These are phyloP conservation scores for Scomber scombrus DNA, from an alignment of 2,113 vertebrate species.

Conservation along the genomic window DNA sequence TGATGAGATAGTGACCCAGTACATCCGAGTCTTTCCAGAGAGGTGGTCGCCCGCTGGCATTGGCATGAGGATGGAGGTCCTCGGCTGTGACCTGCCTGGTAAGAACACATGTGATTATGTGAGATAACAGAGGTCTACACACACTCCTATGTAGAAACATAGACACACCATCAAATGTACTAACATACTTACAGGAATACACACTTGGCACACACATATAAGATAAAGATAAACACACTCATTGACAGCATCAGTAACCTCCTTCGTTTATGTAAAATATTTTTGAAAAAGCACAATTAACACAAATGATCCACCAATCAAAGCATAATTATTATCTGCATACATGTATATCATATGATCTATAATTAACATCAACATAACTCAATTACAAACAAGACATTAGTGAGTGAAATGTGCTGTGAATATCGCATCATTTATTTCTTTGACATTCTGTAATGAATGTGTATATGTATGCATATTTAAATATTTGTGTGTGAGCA, in stretches of 20 bases:
- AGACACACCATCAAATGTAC: background rate
- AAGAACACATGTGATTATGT: slow-evolving; percentile 45
- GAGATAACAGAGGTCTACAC: background rate
- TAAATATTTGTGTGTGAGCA: background rate
- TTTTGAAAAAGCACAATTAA: background rate
- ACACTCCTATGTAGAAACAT: background rate
- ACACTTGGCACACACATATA: background rate
- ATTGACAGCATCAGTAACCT: background rate
- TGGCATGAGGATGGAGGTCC: slow-evolving; percentile 97
- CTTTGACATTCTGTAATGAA: slow-evolving; percentile 1
- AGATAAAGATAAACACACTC: background rate
- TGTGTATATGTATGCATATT: background rate
- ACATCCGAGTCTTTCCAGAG: slow-evolving; percentile 93
- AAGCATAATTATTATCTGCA: background rate
- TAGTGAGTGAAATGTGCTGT: background rate
- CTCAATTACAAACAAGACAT: slow-evolving; percentile 14
- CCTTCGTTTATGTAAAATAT: background rate
- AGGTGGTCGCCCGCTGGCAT: slow-evolving; percentile 97
- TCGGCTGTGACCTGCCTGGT: slow-evolving; percentile 98
- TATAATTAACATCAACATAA: background rate
- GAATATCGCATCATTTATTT: slow-evolving; percentile 16
- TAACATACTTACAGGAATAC: background rate
- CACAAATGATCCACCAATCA: background rate
- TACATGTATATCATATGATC: slow-evolving; percentile 11
- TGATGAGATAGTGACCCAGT: slow-evolving; percentile 92